Conservation (phyloP, 2,113 vertebrate species). For the Pollachius pollachius region DNA sequence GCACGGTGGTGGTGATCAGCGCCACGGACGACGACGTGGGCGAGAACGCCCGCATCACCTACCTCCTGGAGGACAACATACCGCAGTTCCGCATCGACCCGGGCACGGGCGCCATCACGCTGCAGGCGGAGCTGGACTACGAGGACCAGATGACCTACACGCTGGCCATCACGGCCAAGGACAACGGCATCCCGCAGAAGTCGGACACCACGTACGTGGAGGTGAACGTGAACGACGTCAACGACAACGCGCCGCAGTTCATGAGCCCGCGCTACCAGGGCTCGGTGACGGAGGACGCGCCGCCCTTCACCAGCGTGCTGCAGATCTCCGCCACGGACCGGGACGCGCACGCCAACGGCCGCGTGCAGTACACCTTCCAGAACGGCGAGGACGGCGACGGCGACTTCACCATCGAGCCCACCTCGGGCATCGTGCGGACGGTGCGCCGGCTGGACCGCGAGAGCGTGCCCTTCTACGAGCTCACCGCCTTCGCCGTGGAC, state of each 20-base stretch:
- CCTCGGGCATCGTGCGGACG: constrained; percentile 93
- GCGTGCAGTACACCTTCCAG: constrained; percentile 98
- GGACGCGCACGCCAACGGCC: constrained; percentile 91
- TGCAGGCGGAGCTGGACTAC: constrained; percentile 93
- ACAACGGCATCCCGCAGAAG: constrained; percentile 98
- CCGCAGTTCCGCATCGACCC: constrained; percentile 95
- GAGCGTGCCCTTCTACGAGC: constrained; percentile 87
- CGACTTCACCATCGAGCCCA: constrained; percentile 97
- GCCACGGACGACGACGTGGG: constrained; percentile 96
- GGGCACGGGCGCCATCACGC: constrained; percentile 87
- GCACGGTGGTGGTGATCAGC: constrained; percentile 93
- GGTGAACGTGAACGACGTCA: constrained; percentile 95
- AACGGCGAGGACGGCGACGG: constrained; percentile 96
- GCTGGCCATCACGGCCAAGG: constrained; percentile 91
- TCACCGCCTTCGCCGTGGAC: constrained; percentile 93
- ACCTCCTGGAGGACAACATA: constrained; percentile 92
- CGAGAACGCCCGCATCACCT: constrained; percentile 93
- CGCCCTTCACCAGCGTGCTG: constrained; percentile 92
- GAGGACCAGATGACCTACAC: constrained; percentile 98
- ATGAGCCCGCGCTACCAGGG: constrained; percentile 91
- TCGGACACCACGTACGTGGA: constrained; percentile 97
- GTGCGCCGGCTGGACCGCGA: constrained; percentile 91
- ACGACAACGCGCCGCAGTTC: constrained; percentile 96
- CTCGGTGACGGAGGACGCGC: constrained; percentile 90
- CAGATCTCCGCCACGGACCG: constrained; percentile 96